Base-by-base conservation (phyloP, 2,113 vertebrate genomes). In the Orcinus orca region DNA sequence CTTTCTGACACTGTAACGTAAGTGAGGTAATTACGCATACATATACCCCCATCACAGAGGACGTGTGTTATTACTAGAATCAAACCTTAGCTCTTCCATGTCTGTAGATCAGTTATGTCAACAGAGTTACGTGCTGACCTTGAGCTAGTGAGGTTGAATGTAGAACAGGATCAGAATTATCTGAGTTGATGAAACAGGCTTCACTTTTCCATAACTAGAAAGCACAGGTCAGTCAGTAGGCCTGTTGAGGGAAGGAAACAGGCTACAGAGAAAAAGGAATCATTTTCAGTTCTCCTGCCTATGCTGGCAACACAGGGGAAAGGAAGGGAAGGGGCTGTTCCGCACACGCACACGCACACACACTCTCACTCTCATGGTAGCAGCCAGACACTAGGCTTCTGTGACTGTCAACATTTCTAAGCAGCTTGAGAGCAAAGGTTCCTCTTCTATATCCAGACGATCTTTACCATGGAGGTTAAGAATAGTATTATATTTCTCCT, bases 121-220 rank as follows among this genome's bases (percentile, higher is more conserved):
- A 70, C 83, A 83, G n/a, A 77, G 36, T 83, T 87, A 94, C 9
- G 8, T 50, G 84, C n/a, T 77, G 26, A 79, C 67, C 96, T 81
- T 8, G 77, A 94, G 91, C 38, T 55, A 50, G 58, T 76, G 50
- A 90, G 25, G 60, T 1, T 93, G 74, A 93, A 90, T 5, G 3
- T 33, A 67, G 96, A 93, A 36, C 6, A 90, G 41, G 47, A 67
- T 88, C 50, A 80, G 93, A 89, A 92, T 84, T 68, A 92, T 80
- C 47, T 65, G 23, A 83, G 74, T 44, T 95, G 74, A 97, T 93
- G 29, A 94, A 95, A 93, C 1, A 94, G 55, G 25, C 38, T 82
- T 95, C 36, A 76, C 36, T 93, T 96, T 86, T 77, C 93, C 79
- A 88, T 79, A 96, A 96, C 88, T 95, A 73, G 95, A 96, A 97